phyloP scores from a whole-genome alignment of 2,113 vertebrate species.

The Oreochromis spilurus region DNA sequence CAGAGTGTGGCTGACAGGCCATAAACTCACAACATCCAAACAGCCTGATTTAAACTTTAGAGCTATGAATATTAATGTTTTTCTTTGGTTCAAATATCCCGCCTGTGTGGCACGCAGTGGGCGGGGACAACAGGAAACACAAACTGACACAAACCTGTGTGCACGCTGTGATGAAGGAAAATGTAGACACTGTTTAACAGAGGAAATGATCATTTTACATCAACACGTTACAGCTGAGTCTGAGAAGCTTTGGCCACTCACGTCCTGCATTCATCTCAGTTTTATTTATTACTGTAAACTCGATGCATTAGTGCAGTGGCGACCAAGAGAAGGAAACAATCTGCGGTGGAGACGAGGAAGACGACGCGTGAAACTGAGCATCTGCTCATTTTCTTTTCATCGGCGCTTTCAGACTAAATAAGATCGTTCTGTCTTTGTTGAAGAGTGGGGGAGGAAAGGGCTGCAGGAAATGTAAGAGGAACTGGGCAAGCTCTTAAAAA shows the following conservation, averaged over 20 bases:
- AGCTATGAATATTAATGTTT: background rate
- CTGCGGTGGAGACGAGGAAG: background rate
- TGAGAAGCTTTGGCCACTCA: background rate
- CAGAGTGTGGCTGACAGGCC: background rate
- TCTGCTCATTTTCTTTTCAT: constrained; percentile 8
- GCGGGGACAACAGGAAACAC: background rate
- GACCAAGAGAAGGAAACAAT: background rate
- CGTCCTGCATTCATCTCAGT: background rate
- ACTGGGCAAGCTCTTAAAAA: constrained; percentile 55
- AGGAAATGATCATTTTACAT: background rate
- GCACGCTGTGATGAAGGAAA: background rate
- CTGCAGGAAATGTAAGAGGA: constrained; percentile 41
- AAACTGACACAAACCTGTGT: background rate
- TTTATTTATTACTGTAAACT: background rate
- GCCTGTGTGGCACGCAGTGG: background rate
- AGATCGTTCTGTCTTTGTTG: constrained; percentile 22
- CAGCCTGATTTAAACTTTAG: background rate
- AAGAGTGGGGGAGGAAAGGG: background rate
- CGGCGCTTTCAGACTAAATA: constrained; percentile 20
- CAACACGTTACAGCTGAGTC: background rate
- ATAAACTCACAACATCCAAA: background rate
- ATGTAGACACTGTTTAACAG: too few relatives aligned
- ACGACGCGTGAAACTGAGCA: background rate
- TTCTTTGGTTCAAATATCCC: background rate
- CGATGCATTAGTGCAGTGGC: background rate